Base-by-base conservation (phyloP, 2,888 invertebrate species). In the Noctua fimbriata region DNA sequence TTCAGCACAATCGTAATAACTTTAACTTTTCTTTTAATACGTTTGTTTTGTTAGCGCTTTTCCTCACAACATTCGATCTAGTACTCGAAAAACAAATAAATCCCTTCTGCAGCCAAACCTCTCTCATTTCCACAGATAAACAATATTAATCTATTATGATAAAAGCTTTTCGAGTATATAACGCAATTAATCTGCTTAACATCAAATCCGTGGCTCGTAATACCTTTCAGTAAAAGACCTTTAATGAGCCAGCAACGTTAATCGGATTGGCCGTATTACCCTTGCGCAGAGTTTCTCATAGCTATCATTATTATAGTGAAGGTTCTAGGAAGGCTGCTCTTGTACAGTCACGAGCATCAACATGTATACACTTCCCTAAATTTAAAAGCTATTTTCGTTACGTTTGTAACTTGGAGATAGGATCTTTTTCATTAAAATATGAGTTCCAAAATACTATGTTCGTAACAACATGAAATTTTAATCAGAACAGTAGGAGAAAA, bases 171-270 rank as follows among this genome's bases (percentile, higher is more conserved):
- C 18, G 3, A 52, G 21, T 82, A 32, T 58, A 41, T 66, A 32
- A 52, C 58, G 32, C 36, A 24, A 70, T 58, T 77, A 84, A 83
- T 65, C 84, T 21, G 36, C 70, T 36, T 49, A 82, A 3, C 21
- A 67, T 60, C 12, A 67, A 70, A 82, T 69, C 24, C 49, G 60
- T 47, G 36, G 28, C 78, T 67, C 24, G 44, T 71, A 67, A 72
- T 49, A 24, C 47, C 71, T 67, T 47, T 41, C 44, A 36, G n/a
- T 55, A 63, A 78, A 60, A 72, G 1, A 69, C 55, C 32, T 63
- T 14, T 82, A 84, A 84, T 82, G 78, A 84, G 78, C 36, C 47
- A 71, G 60, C 49, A 16, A 41, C 58, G 36, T 24, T 81, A 81
- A 81, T 81, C 78, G 78, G 70, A 81, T 83, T 71, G 32, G 28